Base-by-base conservation (phyloP, 2,113 vertebrate genomes). In the Muntiacus muntjak region DNA sequence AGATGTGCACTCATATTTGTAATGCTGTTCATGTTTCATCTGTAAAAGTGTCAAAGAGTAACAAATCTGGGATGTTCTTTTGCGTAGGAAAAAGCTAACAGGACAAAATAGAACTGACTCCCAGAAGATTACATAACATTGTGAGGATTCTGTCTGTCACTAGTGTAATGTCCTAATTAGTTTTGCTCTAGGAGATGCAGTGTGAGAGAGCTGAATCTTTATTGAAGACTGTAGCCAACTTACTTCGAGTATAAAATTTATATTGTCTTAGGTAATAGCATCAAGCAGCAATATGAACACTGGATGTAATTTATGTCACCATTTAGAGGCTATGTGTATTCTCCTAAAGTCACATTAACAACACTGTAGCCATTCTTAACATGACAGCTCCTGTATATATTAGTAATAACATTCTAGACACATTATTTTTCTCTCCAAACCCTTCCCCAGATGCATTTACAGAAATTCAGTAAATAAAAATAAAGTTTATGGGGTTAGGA, bases 211-310 rank as follows among this genome's bases (percentile, higher is more conserved):
- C 10, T 26, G n/a, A 12, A 47, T 90, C 76, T 96, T 93, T 97
- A 97, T 87, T 92, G 91, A 90, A 79, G 86, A 97, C 76, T 85
- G 52, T 82, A 97, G 83, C 94, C 97, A 97, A 90, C 94, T 95
- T 78, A 33, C 91, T 97, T 84, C 43, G n/a, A 67, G 82, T 95
- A 88, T 58, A 96, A 95, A 98, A 98, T 98, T 98, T 96, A 97
- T 98, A 98, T 45, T 97, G 92, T 86, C 82, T 98, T 98, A 93
- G 96, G 36, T 97, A 98, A 98, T 95, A 98, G 91, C 83, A 98
- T 96, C 86, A 98, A 94, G 87, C 87, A 81, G 89, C 40, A 92
- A 45, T 95, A 95, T 1, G 16, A 98, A 97, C 74, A 82, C 26
- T 60, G 62, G 81, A 93, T 97, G 62, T 93, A 98, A 98, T 98